These are phyloP conservation scores for Diarsia mendica DNA, from an alignment of 2,888 invertebrate genomes.

Conservation along the genomic window DNA sequence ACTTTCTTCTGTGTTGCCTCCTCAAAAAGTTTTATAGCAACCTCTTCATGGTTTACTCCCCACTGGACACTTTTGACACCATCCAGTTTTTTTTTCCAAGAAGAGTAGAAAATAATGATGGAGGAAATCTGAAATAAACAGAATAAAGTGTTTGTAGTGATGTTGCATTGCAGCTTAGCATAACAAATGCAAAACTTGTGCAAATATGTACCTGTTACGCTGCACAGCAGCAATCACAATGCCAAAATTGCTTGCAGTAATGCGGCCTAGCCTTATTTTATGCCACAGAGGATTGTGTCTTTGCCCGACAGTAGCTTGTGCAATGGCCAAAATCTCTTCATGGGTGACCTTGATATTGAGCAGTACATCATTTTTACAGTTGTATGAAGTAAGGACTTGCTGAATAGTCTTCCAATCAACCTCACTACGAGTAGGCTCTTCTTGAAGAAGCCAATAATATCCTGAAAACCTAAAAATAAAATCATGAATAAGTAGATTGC, in stretches of 20 bases:
- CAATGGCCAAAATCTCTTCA: neutral
- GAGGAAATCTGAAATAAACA: neutral
- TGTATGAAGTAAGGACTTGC: neutral
- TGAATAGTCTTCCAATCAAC: neutral
- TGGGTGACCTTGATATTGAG: neutral
- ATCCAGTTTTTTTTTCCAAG: too few species aligned
- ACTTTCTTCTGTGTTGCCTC: too few species aligned
- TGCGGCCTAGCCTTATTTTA: neutral
- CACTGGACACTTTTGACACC: too few species aligned
- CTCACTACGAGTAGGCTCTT: neutral
- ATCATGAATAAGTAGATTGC: neutral
- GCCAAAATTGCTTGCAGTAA: neutral
- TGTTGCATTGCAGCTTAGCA: neutral
- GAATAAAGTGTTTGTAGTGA: neutral
- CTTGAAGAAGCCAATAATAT: neutral
- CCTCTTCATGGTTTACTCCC: too few species aligned
- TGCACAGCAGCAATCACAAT: neutral
- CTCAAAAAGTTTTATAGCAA: too few species aligned
- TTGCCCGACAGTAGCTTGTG: neutral
- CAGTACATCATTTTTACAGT: neutral
- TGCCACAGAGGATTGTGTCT: neutral
- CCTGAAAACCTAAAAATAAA: neutral
- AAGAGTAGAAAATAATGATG: neutral
- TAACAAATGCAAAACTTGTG: neutral
- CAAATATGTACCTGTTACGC: neutral